A percentile compares a stretch with the other conserved stretches of the same genome.
Conservation (phyloP, 2,113 vertebrate genomes). For the Brachyhypopomus occidentalis region DNA sequence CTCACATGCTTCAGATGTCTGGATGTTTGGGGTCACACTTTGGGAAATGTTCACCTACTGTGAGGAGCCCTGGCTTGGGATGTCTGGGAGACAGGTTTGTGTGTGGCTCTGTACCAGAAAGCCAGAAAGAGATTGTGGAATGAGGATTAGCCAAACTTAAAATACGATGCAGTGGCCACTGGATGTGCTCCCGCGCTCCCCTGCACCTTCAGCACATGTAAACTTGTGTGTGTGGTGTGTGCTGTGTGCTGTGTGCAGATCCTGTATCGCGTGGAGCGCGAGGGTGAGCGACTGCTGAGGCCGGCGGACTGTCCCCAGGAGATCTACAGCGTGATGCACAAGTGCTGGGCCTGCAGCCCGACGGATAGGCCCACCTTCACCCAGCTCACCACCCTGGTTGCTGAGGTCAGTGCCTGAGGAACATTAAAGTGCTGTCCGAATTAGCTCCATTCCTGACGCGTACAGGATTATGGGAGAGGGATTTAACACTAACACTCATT, state of each 20-base stretch:
- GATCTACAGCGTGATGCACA: constrained; percentile 77
- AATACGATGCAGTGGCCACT: background rate
- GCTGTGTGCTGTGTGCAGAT: constrained; percentile 69
- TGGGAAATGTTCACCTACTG: constrained; percentile 93
- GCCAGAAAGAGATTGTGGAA: background rate
- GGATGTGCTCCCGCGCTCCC: background rate
- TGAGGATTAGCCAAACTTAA: background rate
- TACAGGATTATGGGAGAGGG: too few species aligned
- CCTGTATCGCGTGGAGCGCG: constrained; percentile 77
- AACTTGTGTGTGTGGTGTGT: background rate
- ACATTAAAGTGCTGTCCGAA: background rate
- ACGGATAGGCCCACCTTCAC: constrained; percentile 79
- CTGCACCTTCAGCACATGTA: background rate
- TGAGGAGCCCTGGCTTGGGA: constrained; percentile 86
- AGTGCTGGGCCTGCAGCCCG: constrained; percentile 80
- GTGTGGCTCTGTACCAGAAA: background rate
- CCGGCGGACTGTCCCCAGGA: constrained; percentile 80
- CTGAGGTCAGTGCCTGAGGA: constrained; percentile 71
- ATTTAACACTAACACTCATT: background rate
- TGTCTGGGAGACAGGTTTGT: constrained; percentile 78
- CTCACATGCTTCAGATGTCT: constrained; percentile 85
- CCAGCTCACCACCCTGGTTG: constrained; percentile 70
- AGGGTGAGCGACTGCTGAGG: constrained; percentile 77
- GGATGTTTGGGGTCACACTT: constrained; percentile 88
- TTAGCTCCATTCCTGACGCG: background rate